phyloP scores from a whole-genome alignment of 2,113 vertebrate species.

The Sinocyclocheilus maitianheensis region DNA sequence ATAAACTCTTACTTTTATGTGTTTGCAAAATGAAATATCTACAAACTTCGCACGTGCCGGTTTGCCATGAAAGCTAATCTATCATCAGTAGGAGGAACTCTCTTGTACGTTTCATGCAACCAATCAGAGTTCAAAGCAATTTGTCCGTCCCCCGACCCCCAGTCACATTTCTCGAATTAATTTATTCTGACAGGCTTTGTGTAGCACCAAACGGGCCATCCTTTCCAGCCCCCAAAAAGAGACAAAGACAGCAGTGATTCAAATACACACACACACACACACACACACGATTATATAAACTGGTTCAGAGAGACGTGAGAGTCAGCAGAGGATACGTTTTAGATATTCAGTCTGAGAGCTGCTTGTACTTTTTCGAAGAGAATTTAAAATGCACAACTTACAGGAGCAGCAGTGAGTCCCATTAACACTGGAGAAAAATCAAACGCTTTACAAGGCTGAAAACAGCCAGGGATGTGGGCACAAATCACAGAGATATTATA shows the following conservation, averaged over 20 bases:
- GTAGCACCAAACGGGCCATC: background rate
- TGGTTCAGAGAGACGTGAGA: background rate
- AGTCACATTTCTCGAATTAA: conserved; percentile 38
- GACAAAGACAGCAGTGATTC: conserved; percentile 61
- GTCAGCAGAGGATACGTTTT: background rate
- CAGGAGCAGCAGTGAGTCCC: background rate
- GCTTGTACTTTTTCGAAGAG: background rate
- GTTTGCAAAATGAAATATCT: background rate
- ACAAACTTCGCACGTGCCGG: background rate
- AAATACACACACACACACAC: background rate
- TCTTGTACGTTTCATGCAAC: background rate
- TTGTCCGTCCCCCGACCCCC: conserved; percentile 12
- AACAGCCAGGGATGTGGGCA: background rate
- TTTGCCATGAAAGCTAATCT: background rate
- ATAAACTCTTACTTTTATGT: background rate
- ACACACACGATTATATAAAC: conserved; percentile 10
- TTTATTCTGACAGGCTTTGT: conserved; percentile 58
- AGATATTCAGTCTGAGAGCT: background rate
- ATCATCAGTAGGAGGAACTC: background rate
- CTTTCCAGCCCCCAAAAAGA: conserved; percentile 32
- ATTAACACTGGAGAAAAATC: background rate
- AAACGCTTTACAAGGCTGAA: background rate
- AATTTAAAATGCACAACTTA: background rate
- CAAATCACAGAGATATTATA: background rate
- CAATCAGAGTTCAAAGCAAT: conserved; percentile 31